A percentile compares a stretch with the other conserved stretches of the same genome.
phyloP scores from a whole-genome alignment of 2,113 vertebrate genomes.

The Oreochromis niloticus region DNA sequence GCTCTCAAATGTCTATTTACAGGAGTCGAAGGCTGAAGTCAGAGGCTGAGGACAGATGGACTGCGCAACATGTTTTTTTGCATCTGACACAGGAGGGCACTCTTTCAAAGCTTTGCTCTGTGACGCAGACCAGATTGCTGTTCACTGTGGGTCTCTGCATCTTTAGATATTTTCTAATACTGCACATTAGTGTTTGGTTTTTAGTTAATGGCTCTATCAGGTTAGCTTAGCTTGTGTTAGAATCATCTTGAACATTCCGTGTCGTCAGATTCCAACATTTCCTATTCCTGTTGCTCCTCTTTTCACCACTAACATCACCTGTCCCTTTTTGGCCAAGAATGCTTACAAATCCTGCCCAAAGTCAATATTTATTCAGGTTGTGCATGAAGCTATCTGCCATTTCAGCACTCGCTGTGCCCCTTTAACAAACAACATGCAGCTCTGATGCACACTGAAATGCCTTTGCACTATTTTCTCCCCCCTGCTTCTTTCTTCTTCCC shows the following conservation, averaged over 20 bases:
- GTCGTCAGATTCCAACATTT: neutral
- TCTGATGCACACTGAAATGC: constrained; percentile 2
- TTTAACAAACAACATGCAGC: constrained; percentile 27
- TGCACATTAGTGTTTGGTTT: neutral
- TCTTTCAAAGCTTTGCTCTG: constrained; percentile 58
- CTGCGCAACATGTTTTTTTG: constrained; percentile 52
- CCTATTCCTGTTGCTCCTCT: neutral
- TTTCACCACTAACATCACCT: neutral
- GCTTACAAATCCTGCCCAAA: neutral
- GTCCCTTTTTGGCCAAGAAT: neutral
- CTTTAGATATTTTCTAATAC: neutral
- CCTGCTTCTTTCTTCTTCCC: neutral
- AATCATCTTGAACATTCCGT: neutral
- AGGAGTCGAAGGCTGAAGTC: neutral
- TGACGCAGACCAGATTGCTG: neutral
- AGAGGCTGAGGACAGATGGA: neutral
- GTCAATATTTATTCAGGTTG: constrained; percentile 45
- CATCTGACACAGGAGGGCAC: constrained; percentile 73
- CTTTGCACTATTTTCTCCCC: neutral
- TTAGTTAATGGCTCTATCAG: neutral
- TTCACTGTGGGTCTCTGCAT: neutral
- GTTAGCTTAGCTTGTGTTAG: neutral
- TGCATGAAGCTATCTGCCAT: constrained; percentile 15
- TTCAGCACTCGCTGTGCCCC: constrained; percentile 26
- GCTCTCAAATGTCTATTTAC: neutral